Conservation (phyloP, 1,140 invertebrate genomes). For the Hycleus cichorii region DNA sequence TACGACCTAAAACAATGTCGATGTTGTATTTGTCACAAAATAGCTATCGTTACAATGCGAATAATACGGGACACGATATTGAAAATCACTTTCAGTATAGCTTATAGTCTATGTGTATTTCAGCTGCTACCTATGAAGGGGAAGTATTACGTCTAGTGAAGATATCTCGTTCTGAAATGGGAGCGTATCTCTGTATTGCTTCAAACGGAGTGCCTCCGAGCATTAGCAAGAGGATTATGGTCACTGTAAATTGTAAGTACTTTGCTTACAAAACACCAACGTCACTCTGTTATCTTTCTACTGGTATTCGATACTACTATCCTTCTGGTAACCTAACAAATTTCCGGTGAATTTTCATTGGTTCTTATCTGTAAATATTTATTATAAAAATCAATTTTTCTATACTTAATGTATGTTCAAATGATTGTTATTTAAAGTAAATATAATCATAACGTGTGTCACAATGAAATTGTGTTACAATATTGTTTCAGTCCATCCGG, state of each 20-base stretch:
- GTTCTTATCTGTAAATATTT: neutral
- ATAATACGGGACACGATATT: slow-evolving; percentile 6
- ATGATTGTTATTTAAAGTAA: no score
- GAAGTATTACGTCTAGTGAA: slow-evolving; percentile 70
- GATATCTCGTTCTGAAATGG: slow-evolving; percentile 79
- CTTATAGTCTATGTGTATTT: slow-evolving; percentile 26
- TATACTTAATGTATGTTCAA: no score
- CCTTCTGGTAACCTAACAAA: neutral
- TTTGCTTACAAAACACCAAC: slow-evolving; percentile 18
- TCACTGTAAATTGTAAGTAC: slow-evolving; percentile 75
- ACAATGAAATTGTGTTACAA: slow-evolving; percentile 9
- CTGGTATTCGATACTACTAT: neutral
- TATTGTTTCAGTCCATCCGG: slow-evolving; percentile 66
- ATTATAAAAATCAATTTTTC: no score
- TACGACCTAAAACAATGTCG: slow-evolving; percentile 15
- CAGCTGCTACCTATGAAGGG: slow-evolving; percentile 63
- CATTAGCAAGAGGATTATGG: slow-evolving; percentile 60
- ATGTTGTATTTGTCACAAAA: slow-evolving; percentile 11
- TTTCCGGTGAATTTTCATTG: neutral
- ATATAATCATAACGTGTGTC: slow-evolving; percentile 5
- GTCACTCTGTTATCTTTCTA: neutral
- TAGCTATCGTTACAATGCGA: no score
- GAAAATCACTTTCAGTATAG: slow-evolving; percentile 9
- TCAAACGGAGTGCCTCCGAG: slow-evolving; percentile 59
- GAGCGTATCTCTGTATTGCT: slow-evolving; percentile 60